Percentiles rank a stretch among this genome's conserved stretches.
phyloP scores from a whole-genome alignment of 2,888 invertebrate species.

The Polydrusus tereticollis region DNA sequence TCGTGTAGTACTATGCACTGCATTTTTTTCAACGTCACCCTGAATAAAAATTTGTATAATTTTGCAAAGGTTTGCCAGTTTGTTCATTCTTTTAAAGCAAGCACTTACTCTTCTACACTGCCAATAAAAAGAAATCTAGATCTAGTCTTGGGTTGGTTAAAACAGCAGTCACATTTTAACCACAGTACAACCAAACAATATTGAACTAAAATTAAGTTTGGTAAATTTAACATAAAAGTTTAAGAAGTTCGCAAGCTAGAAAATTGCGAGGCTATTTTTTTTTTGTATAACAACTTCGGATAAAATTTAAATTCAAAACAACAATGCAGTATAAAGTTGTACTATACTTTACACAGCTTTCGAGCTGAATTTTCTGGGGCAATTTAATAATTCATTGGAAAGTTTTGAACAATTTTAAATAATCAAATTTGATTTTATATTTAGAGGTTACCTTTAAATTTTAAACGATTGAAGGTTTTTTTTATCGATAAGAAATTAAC shows the following conservation, averaged over 20 bases:
- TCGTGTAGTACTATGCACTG: too few species aligned
- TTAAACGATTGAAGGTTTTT: background rate
- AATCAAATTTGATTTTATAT: background rate
- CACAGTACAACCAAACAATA: background rate
- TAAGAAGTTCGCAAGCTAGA: background rate
- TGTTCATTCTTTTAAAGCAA: too few species aligned
- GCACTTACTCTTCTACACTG: too few species aligned
- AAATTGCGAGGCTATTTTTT: background rate
- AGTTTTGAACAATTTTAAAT: background rate
- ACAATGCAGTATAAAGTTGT: background rate
- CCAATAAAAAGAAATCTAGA: too few species aligned
- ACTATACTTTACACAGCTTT: slow-evolving; percentile 3
- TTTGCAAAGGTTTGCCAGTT: too few species aligned
- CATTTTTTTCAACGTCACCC: too few species aligned
- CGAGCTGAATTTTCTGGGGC: background rate
- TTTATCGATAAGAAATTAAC: background rate
- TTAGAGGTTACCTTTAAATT: background rate
- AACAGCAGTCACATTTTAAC: too few species aligned
- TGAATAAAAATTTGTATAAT: too few species aligned
- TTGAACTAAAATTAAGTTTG: background rate
- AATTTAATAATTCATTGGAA: background rate
- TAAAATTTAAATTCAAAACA: background rate
- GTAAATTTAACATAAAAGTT: background rate
- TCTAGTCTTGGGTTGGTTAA: too few species aligned
- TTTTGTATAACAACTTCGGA: background rate